phyloP scores from a whole-genome alignment of 1,140 invertebrate genomes.

The Drosophila tani region DNA sequence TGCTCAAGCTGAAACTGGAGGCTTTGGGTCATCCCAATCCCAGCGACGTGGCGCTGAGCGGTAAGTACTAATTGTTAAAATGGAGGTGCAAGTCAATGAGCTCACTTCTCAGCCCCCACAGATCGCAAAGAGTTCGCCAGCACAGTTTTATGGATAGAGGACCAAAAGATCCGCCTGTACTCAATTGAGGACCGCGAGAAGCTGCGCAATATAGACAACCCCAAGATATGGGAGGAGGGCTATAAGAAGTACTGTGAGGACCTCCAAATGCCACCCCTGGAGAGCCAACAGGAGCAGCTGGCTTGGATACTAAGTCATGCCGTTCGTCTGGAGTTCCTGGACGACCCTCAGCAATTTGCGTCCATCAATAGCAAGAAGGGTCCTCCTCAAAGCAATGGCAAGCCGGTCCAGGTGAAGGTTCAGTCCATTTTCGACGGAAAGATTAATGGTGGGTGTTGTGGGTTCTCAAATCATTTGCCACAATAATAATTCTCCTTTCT shows the following conservation, averaged over 20 bases:
- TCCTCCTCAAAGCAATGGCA: slow-evolving; percentile 85
- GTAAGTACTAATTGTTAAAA: slow-evolving; percentile 16
- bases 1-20: slow-evolving; percentile 63
- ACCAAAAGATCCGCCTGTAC: slow-evolving; percentile 96
- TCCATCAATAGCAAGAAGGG: slow-evolving; percentile 87
- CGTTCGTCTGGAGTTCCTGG: slow-evolving; percentile 92
- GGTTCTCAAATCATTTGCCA: slow-evolving; percentile 85
- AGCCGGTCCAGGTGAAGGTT: slow-evolving; percentile 36
- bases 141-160: slow-evolving; percentile 95
- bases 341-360: slow-evolving; percentile 91
- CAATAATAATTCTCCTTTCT: slow-evolving; percentile 10
- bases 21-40: slow-evolving; percentile 90
- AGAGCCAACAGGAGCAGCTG: slow-evolving; percentile 87
- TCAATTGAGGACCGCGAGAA: slow-evolving; percentile 92
- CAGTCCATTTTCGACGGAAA: slow-evolving; percentile 69
- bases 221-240: slow-evolving; percentile 89
- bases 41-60: slow-evolving; percentile 54
- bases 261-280: slow-evolving; percentile 88
- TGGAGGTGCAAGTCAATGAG: not conserved
- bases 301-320: slow-evolving; percentile 96
- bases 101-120: slow-evolving; percentile 82
- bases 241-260: slow-evolving; percentile 92
- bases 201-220: slow-evolving; percentile 87
- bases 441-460: slow-evolving; percentile 87
- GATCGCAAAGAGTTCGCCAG: slow-evolving; percentile 92